phyloP scores from a whole-genome alignment of 2,113 vertebrate species.

The Peromyscus leucopus region DNA sequence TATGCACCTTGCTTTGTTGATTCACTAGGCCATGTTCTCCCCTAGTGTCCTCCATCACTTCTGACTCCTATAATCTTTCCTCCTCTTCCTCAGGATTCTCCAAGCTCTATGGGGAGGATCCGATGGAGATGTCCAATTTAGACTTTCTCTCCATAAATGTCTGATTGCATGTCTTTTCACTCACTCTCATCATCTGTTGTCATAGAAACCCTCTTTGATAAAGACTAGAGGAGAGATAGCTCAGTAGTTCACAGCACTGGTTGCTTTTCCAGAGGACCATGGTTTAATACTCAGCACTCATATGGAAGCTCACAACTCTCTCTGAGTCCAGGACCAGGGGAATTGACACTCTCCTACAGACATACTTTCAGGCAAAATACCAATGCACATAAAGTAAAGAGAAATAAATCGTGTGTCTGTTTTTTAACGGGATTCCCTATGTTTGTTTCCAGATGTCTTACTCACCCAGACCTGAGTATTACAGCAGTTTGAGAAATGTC shows the following conservation, averaged over 20 bases:
- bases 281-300: neutral
- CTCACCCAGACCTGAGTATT: neutral
- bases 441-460: neutral
- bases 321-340: neutral
- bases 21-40: neutral
- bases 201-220: neutral
- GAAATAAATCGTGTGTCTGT: neutral
- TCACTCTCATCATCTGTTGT: neutral
- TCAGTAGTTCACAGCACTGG: neutral
- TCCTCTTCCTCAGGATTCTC: neutral
- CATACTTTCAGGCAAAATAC: neutral
- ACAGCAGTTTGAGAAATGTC: neutral
- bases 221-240: neutral
- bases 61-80: neutral
- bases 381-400: neutral
- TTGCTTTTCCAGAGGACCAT: neutral
- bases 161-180: too few species aligned
- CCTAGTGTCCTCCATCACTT: neutral
- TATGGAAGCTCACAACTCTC: neutral
- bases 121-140: neutral
- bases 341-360: neutral
- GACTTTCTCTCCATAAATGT: neutral
- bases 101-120: neutral
- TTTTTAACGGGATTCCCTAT: neutral
- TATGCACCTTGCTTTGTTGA: neutral